These are phyloP conservation scores for Ennomos fuscantarius DNA, from an alignment of 2,888 invertebrate species.

Conservation along the genomic window DNA sequence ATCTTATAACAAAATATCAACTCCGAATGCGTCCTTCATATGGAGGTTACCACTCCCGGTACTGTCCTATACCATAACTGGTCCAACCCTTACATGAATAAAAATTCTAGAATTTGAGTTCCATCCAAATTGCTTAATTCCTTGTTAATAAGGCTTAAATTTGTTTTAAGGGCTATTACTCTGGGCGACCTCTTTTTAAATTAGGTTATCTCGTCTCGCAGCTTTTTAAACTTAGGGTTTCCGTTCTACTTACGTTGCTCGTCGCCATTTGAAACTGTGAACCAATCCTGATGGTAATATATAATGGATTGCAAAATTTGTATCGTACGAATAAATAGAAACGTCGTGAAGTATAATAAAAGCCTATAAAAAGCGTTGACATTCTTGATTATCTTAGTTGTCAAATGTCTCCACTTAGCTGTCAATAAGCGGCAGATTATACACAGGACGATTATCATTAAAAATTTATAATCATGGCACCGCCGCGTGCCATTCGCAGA, in stretches of 20 bases:
- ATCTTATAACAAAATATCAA: no score
- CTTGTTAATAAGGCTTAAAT: conserved; percentile 21
- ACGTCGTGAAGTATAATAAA: no score
- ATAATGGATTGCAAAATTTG: neutral
- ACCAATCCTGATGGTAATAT: neutral
- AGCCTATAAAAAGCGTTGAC: no score
- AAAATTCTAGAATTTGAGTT: conserved; percentile 12
- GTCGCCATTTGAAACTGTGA: conserved; percentile 18
- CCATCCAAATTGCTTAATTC: conserved; percentile 25
- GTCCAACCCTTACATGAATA: neutral
- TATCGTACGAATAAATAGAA: no score
- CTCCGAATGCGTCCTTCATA: no score
- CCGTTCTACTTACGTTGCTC: conserved; percentile 28
- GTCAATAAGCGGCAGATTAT: neutral
- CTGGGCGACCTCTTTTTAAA: conserved; percentile 36
- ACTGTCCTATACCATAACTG: no score
- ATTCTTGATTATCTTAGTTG: neutral
- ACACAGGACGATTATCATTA: neutral
- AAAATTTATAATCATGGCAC: conserved; percentile 1
- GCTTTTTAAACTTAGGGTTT: conserved; percentile 34
- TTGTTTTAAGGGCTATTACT: conserved; percentile 32
- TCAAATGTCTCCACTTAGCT: no score
- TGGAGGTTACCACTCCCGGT: no score
- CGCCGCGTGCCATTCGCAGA: conserved; percentile 2
- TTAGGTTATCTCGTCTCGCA: conserved; percentile 33